Conservation (phyloP, 2,797 vertebrate species). For the Chrysocyon brachyurus region DNA sequence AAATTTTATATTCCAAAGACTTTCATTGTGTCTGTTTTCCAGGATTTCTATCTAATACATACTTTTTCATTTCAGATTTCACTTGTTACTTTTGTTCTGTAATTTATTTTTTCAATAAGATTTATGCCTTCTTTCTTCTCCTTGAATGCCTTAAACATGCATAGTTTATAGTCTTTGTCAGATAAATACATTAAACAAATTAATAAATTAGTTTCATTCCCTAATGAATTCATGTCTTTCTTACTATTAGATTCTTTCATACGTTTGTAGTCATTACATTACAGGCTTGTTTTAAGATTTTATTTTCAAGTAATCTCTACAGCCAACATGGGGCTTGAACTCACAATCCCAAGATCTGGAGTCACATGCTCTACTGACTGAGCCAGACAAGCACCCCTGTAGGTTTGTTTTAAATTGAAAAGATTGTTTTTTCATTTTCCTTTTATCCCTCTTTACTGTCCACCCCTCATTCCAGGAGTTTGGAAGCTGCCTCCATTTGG, state of each 20-base stretch:
- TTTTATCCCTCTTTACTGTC: background rate
- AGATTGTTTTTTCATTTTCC: background rate
- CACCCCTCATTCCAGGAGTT: slow-evolving; percentile 5
- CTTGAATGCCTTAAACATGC: background rate
- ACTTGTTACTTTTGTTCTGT: background rate
- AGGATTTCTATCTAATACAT: slow-evolving; percentile 14
- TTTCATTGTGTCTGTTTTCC: background rate
- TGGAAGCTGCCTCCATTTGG: background rate
- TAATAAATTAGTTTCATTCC: background rate
- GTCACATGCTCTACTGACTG: background rate
- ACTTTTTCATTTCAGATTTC: slow-evolving; percentile 38
- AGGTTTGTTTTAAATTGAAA: slow-evolving; percentile 38
- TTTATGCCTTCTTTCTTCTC: slow-evolving; percentile 35
- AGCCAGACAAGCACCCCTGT: background rate
- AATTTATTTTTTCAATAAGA: slow-evolving; percentile 28
- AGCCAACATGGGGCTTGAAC: background rate
- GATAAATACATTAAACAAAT: background rate
- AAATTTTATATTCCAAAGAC: slow-evolving; percentile 8
- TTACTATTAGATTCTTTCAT: slow-evolving; percentile 31
- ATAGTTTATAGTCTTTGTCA: background rate
- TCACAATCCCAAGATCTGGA: background rate
- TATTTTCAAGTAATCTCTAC: background rate
- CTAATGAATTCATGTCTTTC: slow-evolving; percentile 27
- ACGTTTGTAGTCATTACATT: slow-evolving; percentile 17
- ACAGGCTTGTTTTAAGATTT: background rate